phyloP scores from a whole-genome alignment of 2,113 vertebrate species.

The Turnix velox region DNA sequence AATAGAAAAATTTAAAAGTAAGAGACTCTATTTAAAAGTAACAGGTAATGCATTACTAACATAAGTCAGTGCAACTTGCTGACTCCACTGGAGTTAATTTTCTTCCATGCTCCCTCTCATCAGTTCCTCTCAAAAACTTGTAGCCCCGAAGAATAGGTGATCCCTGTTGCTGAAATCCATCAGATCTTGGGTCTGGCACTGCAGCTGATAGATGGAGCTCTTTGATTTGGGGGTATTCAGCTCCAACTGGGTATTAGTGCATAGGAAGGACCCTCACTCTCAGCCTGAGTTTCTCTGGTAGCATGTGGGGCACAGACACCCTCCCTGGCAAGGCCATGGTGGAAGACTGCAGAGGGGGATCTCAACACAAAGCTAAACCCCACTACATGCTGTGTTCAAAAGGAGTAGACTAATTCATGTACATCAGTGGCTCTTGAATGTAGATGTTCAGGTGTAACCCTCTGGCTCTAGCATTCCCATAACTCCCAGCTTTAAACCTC shows the following conservation, averaged over 20 bases:
- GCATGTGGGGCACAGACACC: neutral
- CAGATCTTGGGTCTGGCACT: neutral
- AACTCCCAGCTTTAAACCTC: neutral
- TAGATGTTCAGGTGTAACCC: neutral
- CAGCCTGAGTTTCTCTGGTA: neutral
- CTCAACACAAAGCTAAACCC: neutral
- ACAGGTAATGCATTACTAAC: accelerated
- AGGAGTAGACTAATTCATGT: neutral
- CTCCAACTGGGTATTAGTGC: accelerated
- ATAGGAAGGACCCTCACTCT: accelerated
- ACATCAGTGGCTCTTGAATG: neutral
- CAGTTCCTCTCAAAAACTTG: neutral
- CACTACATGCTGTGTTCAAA: accelerated
- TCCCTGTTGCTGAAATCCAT: neutral
- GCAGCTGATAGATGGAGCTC: neutral
- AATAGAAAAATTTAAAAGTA: neutral
- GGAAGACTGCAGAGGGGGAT: neutral
- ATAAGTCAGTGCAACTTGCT: neutral
- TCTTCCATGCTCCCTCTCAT: neutral
- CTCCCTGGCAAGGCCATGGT: accelerated
- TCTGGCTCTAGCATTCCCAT: neutral
- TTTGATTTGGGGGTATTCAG: accelerated
- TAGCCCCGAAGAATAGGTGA: neutral
- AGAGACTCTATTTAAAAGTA: neutral
- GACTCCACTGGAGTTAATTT: neutral